Base-by-base conservation (phyloP, 2,797 vertebrate genomes). In the Scolopax bukidnonensis region DNA sequence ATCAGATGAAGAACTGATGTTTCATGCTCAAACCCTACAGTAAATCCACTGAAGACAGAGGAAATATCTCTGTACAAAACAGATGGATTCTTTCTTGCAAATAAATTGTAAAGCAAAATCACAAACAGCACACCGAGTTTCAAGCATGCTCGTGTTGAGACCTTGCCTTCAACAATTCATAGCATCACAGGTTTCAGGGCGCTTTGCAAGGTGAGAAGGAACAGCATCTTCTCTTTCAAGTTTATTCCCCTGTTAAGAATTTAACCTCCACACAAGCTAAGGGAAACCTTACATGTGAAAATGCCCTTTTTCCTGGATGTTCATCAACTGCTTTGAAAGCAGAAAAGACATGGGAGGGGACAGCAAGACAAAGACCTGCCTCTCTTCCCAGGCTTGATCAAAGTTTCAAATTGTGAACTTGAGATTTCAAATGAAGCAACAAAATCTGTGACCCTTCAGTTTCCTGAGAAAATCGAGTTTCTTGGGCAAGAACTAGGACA, bases 81-180 rank as follows among this genome's bases (percentile, higher is more conserved):
- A 20, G 32, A 57, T 5, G 36, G 51, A 16, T 8, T 25, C 36
- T 83, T 43, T 27, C 45, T 13, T 51, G 10, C 21, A 74, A 28
- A 11, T 14, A 16, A 18, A 25, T 32, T 38, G 14, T 32, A 43
- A 16, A 50, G 50, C 18, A 51, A 33, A 40, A 64, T 27, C 82
- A n/a, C 77, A 43, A 47, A 36, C 70, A 23, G 12, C 50, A 32
- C 0, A 0, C 16, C 50, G 6, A 61, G 50, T 53, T 78, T 74
- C 25, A 12, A 68, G n/a, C 56, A 57, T 0, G 1, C 4, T 57
- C 1, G 0, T 38, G 20, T 18, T 33, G 28, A 75, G 47, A 70
- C 19, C 33, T n/a, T 27, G 19, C 51, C 84, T 75, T 75, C 51
- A 43, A 21, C 40, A 50, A 43, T 38, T 28, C 56, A 19, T 2